These are phyloP conservation scores for Rousettus leschenaultii DNA, from an alignment of 2,113 vertebrate genomes.

Conservation along the genomic window DNA sequence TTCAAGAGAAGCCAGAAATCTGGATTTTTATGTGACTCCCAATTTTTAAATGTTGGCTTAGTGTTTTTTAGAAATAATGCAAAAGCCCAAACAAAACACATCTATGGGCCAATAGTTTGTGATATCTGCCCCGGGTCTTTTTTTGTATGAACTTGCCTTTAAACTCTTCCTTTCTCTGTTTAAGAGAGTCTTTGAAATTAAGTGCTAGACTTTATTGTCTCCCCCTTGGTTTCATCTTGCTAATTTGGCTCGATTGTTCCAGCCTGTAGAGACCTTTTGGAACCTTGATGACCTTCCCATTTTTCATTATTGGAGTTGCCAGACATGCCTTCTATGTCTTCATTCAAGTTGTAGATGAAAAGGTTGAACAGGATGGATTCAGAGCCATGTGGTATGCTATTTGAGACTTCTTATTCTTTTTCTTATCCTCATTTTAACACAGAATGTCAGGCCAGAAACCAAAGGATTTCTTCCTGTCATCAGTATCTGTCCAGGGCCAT, in stretches of 20 bases:
- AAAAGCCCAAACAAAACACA: slow-evolving; percentile 51
- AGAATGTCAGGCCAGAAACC: background rate
- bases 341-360: background rate
- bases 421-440: background rate
- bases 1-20: slow-evolving; percentile 40
- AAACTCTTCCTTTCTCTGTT: slow-evolving; percentile 7
- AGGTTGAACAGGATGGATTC: background rate
- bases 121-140: background rate
- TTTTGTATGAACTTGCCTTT: slow-evolving; percentile 35
- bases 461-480: background rate
- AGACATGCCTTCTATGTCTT: background rate
- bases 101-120: background rate
- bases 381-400: background rate
- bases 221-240: background rate
- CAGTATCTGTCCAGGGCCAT: background rate
- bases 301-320: background rate
- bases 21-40: background rate
- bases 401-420: background rate
- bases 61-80: slow-evolving; percentile 41
- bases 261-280: background rate
- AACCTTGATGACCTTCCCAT: background rate
- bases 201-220: background rate
- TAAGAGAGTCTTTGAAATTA: slow-evolving; percentile 36
- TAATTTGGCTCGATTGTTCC: background rate
- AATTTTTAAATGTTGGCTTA: slow-evolving; percentile 26